Base-by-base conservation (phyloP, 2,113 vertebrate species). In the Rana temporaria region DNA sequence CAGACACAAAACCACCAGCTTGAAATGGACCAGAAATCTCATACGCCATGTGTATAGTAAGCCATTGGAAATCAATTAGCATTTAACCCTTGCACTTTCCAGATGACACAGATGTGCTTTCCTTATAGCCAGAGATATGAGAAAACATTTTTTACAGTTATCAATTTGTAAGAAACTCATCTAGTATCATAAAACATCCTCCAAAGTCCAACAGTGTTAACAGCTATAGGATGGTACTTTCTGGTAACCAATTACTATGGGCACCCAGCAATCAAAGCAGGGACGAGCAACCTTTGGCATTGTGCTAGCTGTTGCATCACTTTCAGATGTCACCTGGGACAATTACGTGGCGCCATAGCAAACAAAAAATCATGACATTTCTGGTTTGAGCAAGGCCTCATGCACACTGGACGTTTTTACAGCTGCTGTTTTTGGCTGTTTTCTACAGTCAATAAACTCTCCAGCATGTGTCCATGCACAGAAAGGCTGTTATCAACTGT, bases 151-250 rank as follows among this genome's bases (percentile, higher is more conserved):
- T 38, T 38, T 38, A 38, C 34, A 38, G 34, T 73, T 15, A 62
- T 62, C 56, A 60, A 14, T 60, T 16, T 74, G 56, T 74, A 9
- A 57, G n/a, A n/a, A 42, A 75, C 56, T 60, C 55, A 59, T 74
- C 56, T 55, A 73, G n/a, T 32, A 18, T n/a, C 70, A 38, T 17
- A 26, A 26, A 14, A 38, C n/a, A 6, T 0, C 38, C 62, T 74
- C 32, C 56, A 42, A 42, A 75, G 30, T 75, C 56, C 56, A 60
- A 16, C n/a, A 22, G 16, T 12, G 11, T 12, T 73, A 38, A 60
- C 71, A 42, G 34, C 56, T 8, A 7, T 32, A 26, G n/a, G n/a
- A n/a, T 26, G 57, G 52, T 26, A 2, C 52, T 26, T 56, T 57
- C 26, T 17, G 15, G 17, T n/a, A 24, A 56, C 57, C 8, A 34